phyloP scores from a whole-genome alignment of 2,888 invertebrate genomes.

The Protodeltote pygarga region DNA sequence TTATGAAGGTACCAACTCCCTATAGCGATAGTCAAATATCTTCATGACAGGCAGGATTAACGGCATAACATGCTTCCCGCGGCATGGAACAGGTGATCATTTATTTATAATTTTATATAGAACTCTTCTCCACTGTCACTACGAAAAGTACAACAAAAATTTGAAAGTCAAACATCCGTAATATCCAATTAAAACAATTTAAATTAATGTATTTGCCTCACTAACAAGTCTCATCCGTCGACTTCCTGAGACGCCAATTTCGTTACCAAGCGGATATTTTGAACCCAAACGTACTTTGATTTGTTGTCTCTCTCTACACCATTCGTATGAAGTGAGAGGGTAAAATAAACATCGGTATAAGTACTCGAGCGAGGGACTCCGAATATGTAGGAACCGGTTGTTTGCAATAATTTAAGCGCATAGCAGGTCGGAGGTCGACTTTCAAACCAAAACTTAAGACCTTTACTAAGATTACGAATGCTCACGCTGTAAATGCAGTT shows the following conservation, averaged over 20 bases:
- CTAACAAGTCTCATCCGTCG: neutral
- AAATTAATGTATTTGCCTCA: neutral
- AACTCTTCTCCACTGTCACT: too few species aligned
- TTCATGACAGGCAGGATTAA: too few species aligned
- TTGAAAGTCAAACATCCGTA: too few species aligned
- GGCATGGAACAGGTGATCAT: too few species aligned
- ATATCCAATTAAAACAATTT: neutral
- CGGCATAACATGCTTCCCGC: too few species aligned
- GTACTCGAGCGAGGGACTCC: slow-evolving; percentile 44
- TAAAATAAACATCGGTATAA: slow-evolving; percentile 39
- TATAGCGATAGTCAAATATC: too few species aligned
- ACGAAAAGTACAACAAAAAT: too few species aligned
- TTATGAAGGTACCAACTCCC: too few species aligned
- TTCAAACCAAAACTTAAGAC: slow-evolving; percentile 52
- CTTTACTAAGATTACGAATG: slow-evolving; percentile 32
- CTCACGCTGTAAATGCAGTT: slow-evolving; percentile 19
- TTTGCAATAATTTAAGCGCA: slow-evolving; percentile 63
- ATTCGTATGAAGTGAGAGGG: slow-evolving; percentile 17
- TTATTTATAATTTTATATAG: too few species aligned
- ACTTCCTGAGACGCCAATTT: slow-evolving; percentile 11
- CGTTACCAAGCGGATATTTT: slow-evolving; percentile 42
- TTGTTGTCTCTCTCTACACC: slow-evolving; percentile 24
- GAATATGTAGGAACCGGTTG: slow-evolving; percentile 66
- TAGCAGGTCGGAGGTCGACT: slow-evolving; percentile 65
- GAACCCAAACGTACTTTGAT: slow-evolving; percentile 45